Conservation (phyloP, 2,797 vertebrate species). For the Yasuhikotakia modesta region DNA sequence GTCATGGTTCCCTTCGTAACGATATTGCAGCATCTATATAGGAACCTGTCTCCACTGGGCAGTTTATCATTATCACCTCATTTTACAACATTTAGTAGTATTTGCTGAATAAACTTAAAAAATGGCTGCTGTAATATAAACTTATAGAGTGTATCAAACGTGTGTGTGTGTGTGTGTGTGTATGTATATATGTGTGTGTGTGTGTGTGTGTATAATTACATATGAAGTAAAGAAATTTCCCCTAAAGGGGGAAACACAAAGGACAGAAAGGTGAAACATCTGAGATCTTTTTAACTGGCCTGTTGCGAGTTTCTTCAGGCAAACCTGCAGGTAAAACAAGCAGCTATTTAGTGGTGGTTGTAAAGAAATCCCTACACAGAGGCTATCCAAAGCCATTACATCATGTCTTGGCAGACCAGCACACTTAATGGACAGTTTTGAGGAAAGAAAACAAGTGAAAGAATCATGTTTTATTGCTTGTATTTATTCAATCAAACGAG, state of each 20-base stretch:
- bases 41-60: not conserved
- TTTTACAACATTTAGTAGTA: not conserved
- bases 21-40: not conserved
- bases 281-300: not conserved
- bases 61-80: not conserved
- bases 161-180: no score
- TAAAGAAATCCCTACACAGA: conserved; percentile 32
- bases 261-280: not conserved
- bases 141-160: no score
- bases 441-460: conserved; percentile 13
- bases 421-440: conserved; percentile 35
- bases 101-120: not conserved
- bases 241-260: no score
- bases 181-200: no score
- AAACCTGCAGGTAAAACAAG: conserved; percentile 25
- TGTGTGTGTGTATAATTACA: no score
- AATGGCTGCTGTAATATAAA: no score
- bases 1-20: not conserved
- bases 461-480: not conserved
- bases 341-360: conserved; percentile 38
- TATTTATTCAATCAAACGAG: conserved; percentile 5
- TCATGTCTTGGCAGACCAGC: conserved; percentile 31
- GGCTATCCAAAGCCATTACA: conserved; percentile 39
- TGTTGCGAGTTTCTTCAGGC: conserved; percentile 22
- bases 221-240: no score